These are phyloP conservation scores for Dascyllus trimaculatus DNA, from an alignment of 2,113 vertebrate genomes.

Conservation along the genomic window DNA sequence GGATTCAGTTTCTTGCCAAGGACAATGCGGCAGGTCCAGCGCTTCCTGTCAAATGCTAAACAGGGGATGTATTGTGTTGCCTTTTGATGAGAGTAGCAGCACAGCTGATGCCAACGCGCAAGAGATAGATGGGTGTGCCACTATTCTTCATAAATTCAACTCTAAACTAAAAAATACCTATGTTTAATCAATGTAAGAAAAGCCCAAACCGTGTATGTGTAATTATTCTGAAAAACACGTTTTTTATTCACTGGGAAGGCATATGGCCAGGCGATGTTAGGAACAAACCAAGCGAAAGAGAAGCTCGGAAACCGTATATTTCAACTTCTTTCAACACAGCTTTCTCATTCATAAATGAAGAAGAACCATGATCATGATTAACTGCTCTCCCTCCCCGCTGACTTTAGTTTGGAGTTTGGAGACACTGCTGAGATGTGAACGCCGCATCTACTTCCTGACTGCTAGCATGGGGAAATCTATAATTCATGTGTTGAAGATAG, in stretches of 20 bases:
- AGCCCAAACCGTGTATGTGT: too few species aligned
- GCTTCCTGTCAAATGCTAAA: constrained; percentile 22
- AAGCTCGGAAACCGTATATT: constrained; percentile 45
- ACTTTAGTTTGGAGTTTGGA: constrained; percentile 50
- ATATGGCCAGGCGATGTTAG: neutral
- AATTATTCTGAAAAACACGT: too few species aligned
- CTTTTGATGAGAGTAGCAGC: neutral
- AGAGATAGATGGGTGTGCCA: neutral
- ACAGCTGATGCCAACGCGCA: constrained; percentile 9
- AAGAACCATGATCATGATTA: constrained; percentile 54
- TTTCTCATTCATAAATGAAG: constrained; percentile 70
- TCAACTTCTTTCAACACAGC: constrained; percentile 47
- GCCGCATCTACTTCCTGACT: constrained; percentile 60
- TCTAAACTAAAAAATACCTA: neutral
- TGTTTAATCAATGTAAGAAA: too few species aligned
- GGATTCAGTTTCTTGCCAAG: constrained; percentile 28
- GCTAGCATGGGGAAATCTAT: constrained; percentile 69
- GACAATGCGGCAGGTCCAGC: constrained; percentile 1
- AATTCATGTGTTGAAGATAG: constrained; percentile 76
- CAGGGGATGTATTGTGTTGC: neutral
- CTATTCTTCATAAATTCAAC: neutral
- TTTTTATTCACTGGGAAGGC: neutral
- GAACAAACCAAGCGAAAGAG: constrained; percentile 16
- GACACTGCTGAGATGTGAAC: constrained; percentile 53
- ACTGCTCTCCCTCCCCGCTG: constrained; percentile 45